Percentiles rank a stretch among this genome's conserved stretches.
Conservation (phyloP, 2,797 vertebrate genomes). For the Lemur catta region DNA sequence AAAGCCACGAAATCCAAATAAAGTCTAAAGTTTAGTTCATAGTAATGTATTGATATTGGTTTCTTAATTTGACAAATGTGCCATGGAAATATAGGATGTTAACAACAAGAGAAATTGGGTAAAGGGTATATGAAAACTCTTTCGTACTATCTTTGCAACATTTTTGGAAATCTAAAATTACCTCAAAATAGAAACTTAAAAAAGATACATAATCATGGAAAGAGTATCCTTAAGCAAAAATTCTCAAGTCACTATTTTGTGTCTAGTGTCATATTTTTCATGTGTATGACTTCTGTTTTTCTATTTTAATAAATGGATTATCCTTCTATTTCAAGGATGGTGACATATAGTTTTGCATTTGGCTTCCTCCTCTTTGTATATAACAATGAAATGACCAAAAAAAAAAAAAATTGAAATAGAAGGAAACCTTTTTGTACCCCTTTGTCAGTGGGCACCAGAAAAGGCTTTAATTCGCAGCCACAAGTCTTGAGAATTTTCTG, state of each 20-base stretch:
- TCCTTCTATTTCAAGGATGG: neutral
- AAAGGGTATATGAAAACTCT: neutral
- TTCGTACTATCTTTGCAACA: neutral
- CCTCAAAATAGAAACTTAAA: neutral
- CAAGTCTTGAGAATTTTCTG: neutral
- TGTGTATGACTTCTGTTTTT: neutral
- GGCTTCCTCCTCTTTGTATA: neutral
- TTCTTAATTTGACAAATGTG: neutral
- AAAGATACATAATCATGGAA: neutral
- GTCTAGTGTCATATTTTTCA: neutral
- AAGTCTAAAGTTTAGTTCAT: neutral
- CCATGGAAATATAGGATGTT: neutral
- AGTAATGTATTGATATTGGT: neutral
- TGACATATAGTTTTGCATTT: neutral
- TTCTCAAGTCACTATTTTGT: neutral
- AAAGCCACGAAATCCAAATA: neutral
- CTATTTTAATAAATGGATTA: neutral
- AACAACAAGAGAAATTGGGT: neutral
- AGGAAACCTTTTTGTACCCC: neutral
- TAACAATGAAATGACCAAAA: neutral
- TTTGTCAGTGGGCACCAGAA: neutral
- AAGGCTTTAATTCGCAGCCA: neutral
- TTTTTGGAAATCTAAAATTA: neutral
- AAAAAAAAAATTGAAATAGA: neutral
- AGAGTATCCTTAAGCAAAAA: neutral